These are phyloP conservation scores for Umimayanthus kanabou DNA, from an alignment of 92 coral and sea anemone species.

Conservation along the genomic window DNA sequence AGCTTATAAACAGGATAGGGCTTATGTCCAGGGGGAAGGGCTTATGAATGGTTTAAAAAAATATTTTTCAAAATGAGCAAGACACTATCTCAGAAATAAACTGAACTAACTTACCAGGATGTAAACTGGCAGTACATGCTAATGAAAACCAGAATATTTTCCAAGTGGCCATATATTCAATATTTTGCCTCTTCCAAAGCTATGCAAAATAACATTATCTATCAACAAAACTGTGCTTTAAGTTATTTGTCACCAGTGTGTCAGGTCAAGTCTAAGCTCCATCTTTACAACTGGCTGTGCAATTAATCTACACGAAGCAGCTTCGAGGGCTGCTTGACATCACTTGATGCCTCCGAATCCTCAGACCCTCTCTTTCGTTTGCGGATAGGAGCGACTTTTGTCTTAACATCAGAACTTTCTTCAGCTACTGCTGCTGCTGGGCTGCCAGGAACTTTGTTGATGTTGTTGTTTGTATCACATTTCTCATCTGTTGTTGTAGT, in stretches of 20 bases:
- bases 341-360: neutral
- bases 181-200: neutral
- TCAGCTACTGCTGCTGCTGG: neutral
- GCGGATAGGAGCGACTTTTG: neutral
- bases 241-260: neutral
- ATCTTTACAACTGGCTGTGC: neutral
- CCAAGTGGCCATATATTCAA: neutral
- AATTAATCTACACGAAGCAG: constrained; percentile 18
- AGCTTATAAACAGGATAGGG: too few relatives aligned
- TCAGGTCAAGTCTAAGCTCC: neutral
- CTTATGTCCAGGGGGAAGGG: too few relatives aligned
- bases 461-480: constrained; percentile 24
- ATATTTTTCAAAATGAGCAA: too few relatives aligned
- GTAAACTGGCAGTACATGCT: neutral
- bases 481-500: neutral
- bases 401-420: neutral
- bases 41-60: too few relatives aligned
- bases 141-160: neutral
- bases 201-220: too few relatives aligned
- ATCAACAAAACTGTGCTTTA: neutral
- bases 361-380: constrained; percentile 25
- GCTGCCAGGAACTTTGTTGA: neutral
- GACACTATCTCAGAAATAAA: too few relatives aligned
- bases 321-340: constrained; percentile 28
- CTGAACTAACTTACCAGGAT: too few relatives aligned